Evolutionary conservation across 1,140 invertebrate species (phyloP), one percentile per base, ranked within the genome.

Genomic region (Luehdorfia chinensis): DNA sequence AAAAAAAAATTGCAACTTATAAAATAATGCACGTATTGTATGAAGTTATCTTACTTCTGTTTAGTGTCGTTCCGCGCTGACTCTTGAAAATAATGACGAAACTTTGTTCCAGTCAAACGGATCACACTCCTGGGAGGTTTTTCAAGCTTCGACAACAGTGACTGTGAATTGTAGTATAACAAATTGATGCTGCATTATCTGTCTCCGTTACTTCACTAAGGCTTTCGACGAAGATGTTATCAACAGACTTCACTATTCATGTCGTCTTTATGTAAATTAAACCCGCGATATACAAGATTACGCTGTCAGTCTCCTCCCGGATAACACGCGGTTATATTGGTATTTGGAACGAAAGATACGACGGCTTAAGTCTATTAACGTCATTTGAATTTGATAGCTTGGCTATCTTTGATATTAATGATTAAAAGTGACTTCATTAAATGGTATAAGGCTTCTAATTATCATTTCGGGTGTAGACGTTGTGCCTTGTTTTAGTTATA

Each of bases 221-320:
- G 18, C 34, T 37, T 37, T 37, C 34, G 16, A 23, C 34, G 18
- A 16, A 9, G 39, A 43, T 43, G 25, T 2, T 43, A 43, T 43
- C 39, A 8, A 16, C 31, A 14, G 36, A 16, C 23, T 18, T 18
- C 39, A 43, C 25, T 12, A 43, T 43, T 43, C 39, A 43, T 18
- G 23, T 43, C 39, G 39, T 7, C 39, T 43, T 43, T 43, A 43
- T 43, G 39, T 43, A 43, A 43, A 43, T 43, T 30, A 18, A 43
- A 27, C 16, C 14, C 13, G 39, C 39, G 39, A 43, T 43, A 28
- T 9, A 43, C 39, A 43, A 43, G 25, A 43, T 43, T 43, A 43
- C 25, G 13, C 39, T 43, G 39, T 43, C 39, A 43, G 14, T 11
- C 11, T 23, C 4, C 25, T 11, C 11, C 13, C 23, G 14, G 39